Evolutionary conservation across 2,888 invertebrate species (phyloP), one percentile per base, ranked within the genome.

Genomic region (Aspidiotus rigidus): DNA sequence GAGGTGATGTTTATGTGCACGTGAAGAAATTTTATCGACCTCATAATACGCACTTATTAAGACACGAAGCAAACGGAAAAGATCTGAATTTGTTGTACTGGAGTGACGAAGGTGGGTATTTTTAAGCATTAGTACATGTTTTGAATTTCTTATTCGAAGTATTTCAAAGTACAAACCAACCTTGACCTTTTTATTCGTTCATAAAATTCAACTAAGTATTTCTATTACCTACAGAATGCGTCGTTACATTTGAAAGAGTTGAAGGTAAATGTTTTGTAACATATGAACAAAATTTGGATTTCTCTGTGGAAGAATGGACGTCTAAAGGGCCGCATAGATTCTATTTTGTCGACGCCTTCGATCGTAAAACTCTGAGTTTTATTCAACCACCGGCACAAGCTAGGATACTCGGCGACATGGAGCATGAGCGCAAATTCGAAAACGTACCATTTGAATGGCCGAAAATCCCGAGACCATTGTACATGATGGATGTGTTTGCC

Each of bases 401-500:
- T 1, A 81, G 79, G 59, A 77, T 75, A 69, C 80, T 88, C 57
- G 88, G 87, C 10, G 79, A 81, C 16, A 3, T 5, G 28, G 5
- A 28, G 28, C 28, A 28, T 28, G 28, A 28, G 1, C 28, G 1
- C 28, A 28, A 28, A 28, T 3, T 28, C 16, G 79, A 81, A 16
- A 76, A 15, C 9, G 56, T 64, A 10, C 62, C 69, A 17, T 64
- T 64, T 57, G 28, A 60, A 1, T 76, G 78, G 76, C 79, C 79
- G 10, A 71, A 74, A 11, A 76, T 81, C 40, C 73, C 81, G 0
- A 77, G 78, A 67, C 85, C 85, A 42, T 76, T 93, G 69, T 79
- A 82, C 72, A 84, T 86, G 54, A 79, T 93, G 74, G 92, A 92
- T 76, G 86, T 92, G 39, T 93, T 93, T 77, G 89, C 91, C 72